Conservation (phyloP, 2,797 vertebrate species). For the Sebastolobus altivelis region DNA sequence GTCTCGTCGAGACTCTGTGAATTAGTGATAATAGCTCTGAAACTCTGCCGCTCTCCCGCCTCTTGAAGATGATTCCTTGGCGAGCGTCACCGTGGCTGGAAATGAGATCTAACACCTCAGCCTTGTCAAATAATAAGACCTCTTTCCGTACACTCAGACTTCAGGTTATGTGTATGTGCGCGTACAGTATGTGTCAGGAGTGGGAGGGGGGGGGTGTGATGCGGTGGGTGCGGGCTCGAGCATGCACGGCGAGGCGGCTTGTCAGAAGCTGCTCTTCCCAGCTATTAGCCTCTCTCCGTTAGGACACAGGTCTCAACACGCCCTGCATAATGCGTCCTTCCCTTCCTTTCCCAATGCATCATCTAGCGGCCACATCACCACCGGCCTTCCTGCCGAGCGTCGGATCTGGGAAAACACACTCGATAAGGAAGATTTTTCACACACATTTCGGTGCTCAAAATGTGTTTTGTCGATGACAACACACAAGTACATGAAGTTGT, state of each 20-base stretch:
- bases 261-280: slow-evolving; percentile 82
- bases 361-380: slow-evolving; percentile 74
- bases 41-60: slow-evolving; percentile 30
- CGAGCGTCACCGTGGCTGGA: slow-evolving; percentile 76
- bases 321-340: slow-evolving; percentile 70
- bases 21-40: slow-evolving; percentile 72
- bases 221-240: slow-evolving; percentile 70
- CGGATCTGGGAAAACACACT: slow-evolving; percentile 30
- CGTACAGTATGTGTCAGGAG: slow-evolving; percentile 53
- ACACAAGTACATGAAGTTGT: not conserved
- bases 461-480: not conserved
- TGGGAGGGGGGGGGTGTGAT: slow-evolving; percentile 53
- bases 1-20: slow-evolving; percentile 66
- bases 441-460: not conserved
- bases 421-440: slow-evolving; percentile 24
- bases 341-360: slow-evolving; percentile 68
- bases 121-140: slow-evolving; percentile 75
- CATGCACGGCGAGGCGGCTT: slow-evolving; percentile 71
- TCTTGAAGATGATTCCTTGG: slow-evolving; percentile 57
- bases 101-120: slow-evolving; percentile 87
- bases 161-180: slow-evolving; percentile 22
- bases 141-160: slow-evolving; percentile 50
- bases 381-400: slow-evolving; percentile 39
- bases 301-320: slow-evolving; percentile 86
- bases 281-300: slow-evolving; percentile 82